Conservation (phyloP, 2,113 vertebrate species). For the Shinisaurus crocodilurus region DNA sequence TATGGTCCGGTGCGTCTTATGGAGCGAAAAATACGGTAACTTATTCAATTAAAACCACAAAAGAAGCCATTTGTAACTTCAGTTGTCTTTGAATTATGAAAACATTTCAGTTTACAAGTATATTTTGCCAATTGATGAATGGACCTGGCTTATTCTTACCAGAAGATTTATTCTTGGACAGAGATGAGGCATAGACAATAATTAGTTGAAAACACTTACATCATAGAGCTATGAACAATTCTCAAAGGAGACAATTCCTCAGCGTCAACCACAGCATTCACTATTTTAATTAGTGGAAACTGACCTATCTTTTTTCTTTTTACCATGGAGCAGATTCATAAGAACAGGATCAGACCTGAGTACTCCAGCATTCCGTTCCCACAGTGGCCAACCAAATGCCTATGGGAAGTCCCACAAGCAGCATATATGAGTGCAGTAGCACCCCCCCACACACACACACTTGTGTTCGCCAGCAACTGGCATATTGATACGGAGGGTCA, state of each 20-base stretch:
- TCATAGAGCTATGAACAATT: conserved; percentile 52
- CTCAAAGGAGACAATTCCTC: conserved; percentile 37
- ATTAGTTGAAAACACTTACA: conserved; percentile 57
- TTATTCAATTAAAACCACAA: conserved; percentile 65
- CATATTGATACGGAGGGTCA: too few species aligned
- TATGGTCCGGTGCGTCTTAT: too few species aligned
- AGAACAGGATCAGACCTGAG: too few species aligned
- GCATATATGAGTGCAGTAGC: too few species aligned
- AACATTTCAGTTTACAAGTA: conserved; percentile 64
- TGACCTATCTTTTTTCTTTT: too few species aligned
- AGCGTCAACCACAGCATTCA: neutral
- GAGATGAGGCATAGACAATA: conserved; percentile 56
- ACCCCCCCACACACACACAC: too few species aligned
- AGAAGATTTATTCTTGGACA: conserved; percentile 57
- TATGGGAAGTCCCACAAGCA: too few species aligned
- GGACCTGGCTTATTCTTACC: conserved; percentile 61
- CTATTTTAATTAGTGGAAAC: neutral
- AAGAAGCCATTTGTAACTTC: conserved; percentile 66
- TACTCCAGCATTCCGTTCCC: too few species aligned
- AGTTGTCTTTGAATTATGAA: conserved; percentile 71
- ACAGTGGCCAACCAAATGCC: too few species aligned
- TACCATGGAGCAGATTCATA: too few species aligned
- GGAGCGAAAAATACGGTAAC: too few species aligned
- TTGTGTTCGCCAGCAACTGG: too few species aligned
- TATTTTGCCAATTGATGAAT: conserved; percentile 59